Evolutionary conservation across 2,797 vertebrate species (phyloP), one percentile per base, ranked within the genome.

Genomic region (Orestias chungarensis): DNA sequence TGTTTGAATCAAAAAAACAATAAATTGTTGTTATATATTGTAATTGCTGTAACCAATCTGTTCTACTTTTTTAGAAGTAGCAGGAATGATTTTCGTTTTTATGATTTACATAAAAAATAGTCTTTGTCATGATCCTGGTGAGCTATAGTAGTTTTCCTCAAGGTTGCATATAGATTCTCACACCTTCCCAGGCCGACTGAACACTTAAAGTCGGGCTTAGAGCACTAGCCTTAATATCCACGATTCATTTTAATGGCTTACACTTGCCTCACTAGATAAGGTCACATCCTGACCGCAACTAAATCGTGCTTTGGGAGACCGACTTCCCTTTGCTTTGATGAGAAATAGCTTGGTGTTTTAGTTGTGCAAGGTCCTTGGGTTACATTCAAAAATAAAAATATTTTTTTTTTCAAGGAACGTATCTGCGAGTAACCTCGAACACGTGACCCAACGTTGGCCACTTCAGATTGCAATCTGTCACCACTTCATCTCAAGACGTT

Each of bases 401-500:
- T 55, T 29, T 0, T 42, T 50, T 70, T 25, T 64, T 71, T 57
- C 54, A n/a, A 29, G 15, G 40, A 18, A 40, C 10, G 38, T n/a
- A 52, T 43, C 11, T 42, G 15, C 7, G 11, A 47, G 67, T 71
- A 74, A 76, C 42, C 69, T 81, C 74, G 75, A 76, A 46, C 57
- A 65, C 70, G 69, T 44, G 82, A 64, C 68, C 73, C 50, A 42
- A 27, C 17, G 50, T 77, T 57, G 46, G 68, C 61, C 67, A 10
- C 44, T 70, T 78, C 54, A 78, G 74, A 76, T 35, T 3, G n/a
- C 44, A 46, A 27, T 70, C 52, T 78, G 79, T 82, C 79, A 88
- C 81, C 75, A 83, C 76, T 78, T 81, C 74, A 31, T 80, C 81
- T 78, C 62, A 23, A 73, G 70, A 80, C 64, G 65, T 84, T 70